phyloP scores from a whole-genome alignment of 2,797 vertebrate species.

The Smutsia temminckii region DNA sequence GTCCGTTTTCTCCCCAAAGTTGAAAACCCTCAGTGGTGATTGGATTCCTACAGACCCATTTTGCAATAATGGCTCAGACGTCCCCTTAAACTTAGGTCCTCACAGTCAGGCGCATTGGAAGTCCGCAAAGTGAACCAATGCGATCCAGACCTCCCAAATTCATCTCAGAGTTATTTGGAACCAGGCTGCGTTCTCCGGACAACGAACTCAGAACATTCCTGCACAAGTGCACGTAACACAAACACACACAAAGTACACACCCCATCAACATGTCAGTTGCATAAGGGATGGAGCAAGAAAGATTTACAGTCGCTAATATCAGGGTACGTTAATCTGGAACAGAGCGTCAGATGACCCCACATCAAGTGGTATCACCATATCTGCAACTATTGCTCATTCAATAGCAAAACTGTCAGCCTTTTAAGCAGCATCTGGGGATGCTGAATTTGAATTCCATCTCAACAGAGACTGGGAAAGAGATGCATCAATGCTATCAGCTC shows the following conservation, averaged over 20 bases:
- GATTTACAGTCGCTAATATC: background rate
- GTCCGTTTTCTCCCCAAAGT: constrained; percentile 56
- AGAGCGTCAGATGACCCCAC: background rate
- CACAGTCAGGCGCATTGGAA: constrained; percentile 18
- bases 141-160: constrained; percentile 40
- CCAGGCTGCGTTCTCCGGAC: background rate
- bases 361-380: background rate
- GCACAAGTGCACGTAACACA: accelerated
- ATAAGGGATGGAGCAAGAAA: background rate
- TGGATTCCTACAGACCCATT: constrained; percentile 75
- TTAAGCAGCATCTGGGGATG: background rate
- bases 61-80: constrained; percentile 63
- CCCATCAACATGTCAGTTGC: background rate
- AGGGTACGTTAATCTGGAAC: background rate
- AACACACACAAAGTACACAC: background rate
- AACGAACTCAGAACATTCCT: background rate
- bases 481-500: background rate
- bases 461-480: constrained; percentile 9
- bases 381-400: background rate
- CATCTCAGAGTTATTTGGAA: constrained; percentile 29
- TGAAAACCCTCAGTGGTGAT: constrained; percentile 47
- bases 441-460: background rate
- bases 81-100: constrained; percentile 32
- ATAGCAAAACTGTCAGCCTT: constrained; percentile 41
- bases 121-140: constrained; percentile 62